These are phyloP conservation scores for Pristionchus arcanus DNA, from an alignment of 2,888 invertebrate genomes.

Conservation along the genomic window DNA sequence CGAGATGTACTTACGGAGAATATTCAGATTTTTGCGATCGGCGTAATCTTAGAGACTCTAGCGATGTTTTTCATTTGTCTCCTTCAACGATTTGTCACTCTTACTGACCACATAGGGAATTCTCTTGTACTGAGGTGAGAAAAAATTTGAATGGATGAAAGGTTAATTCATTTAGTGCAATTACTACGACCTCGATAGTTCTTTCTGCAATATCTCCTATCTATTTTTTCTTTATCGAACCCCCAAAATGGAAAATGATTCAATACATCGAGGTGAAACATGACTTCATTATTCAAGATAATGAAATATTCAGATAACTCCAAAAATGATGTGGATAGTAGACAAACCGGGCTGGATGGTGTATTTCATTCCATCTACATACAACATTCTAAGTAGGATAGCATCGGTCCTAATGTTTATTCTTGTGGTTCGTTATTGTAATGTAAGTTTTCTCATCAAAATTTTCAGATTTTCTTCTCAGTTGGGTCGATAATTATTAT, in stretches of 20 bases:
- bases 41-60: not conserved
- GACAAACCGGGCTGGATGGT: not conserved
- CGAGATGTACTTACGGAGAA: not conserved
- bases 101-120: not conserved
- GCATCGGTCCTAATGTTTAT: not conserved
- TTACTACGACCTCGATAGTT: not conserved
- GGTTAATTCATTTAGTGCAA: not conserved
- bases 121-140: not conserved
- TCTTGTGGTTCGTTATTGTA: not conserved
- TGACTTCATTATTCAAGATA: not conserved
- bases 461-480: conserved; percentile 1
- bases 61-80: conserved; percentile 23
- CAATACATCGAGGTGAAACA: not conserved
- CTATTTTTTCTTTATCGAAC: not conserved
- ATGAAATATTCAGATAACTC: not conserved
- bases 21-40: not conserved
- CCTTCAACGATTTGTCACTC: not conserved
- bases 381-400: not conserved
- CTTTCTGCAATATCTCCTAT: not conserved
- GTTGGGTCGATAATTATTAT: not conserved
- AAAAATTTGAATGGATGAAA: not conserved
- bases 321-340: conserved; percentile 1
- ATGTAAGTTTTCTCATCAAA: not conserved
- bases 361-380: not conserved
- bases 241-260: not conserved